Percentiles rank a stretch among this genome's conserved stretches.
Evolutionary conservation across 1,140 invertebrate genomes (phyloP).

Genomic region (Rhagoletis pomonella): DNA sequence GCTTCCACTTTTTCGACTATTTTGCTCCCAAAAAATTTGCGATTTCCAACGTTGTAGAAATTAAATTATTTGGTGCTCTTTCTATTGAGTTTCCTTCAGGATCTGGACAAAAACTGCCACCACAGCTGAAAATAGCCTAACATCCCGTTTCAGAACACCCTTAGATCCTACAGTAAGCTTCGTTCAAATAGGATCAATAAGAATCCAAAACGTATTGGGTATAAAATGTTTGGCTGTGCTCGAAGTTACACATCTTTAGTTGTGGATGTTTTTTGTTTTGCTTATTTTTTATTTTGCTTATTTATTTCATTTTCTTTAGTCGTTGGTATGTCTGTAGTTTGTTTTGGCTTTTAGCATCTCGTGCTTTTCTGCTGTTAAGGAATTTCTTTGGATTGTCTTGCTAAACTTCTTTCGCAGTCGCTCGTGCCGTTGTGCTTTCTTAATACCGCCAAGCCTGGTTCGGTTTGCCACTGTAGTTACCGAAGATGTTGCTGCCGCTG

Average conservation of each 20-base stretch:
- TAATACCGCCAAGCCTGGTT: not conserved
- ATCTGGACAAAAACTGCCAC: too few species aligned
- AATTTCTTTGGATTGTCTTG: constrained; percentile 29
- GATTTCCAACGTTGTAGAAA: too few species aligned
- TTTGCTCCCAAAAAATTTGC: too few species aligned
- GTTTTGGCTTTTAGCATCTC: constrained; percentile 19
- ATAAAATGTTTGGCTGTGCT: not conserved
- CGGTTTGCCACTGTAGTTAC: not conserved
- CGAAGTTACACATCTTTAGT: too few species aligned
- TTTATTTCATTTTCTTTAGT: not conserved
- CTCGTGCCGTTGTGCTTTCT: constrained; percentile 41
- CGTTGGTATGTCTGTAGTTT: not conserved
- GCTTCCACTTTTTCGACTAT: too few species aligned
- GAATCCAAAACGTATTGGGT: not conserved
- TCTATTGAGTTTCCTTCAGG: too few species aligned
- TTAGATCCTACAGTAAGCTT: too few species aligned
- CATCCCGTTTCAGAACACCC: too few species aligned
- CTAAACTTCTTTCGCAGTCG: not conserved
- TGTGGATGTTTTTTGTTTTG: not conserved
- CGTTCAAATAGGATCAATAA: too few species aligned
- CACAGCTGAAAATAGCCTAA: too few species aligned
- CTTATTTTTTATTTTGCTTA: not conserved
- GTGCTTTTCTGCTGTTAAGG: not conserved
- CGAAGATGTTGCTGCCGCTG: not conserved
- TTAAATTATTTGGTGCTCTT: too few species aligned